Evolutionary conservation across 92 coral and sea anemone genomes (phyloP), one percentile per base, ranked within the genome.

Genomic region (Diadumene lineata): DNA sequence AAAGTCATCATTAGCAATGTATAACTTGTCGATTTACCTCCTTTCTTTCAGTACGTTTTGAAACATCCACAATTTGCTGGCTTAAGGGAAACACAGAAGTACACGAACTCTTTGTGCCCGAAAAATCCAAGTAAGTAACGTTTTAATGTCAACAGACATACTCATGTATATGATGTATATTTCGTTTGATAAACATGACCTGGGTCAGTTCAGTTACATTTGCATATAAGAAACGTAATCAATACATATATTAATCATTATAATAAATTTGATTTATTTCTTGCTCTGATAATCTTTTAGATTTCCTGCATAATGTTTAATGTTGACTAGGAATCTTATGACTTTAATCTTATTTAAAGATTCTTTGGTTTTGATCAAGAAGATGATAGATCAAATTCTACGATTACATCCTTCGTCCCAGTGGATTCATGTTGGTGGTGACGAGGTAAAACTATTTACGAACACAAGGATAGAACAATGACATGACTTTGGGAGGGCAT

Each of bases 401-500:
- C 79, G 72, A n/a, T 70, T 85, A 1, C 98, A 94, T 71, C 86
- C 91, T n/a, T 63, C 57, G 23, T 26, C 79, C 21, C 60, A 78
- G 43, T 84, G 88, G 82, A 61, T 94, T 53, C 98, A 94, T 69
- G 84, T 94, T 71, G 98, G 98, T 6, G 98, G 98, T 31, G 98
- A 94, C 31, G 98, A 94, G 90, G 98, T 86, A 67, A 62, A 6
- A 4, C 7, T 6, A 38, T 13, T 38, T 13, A 4, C 13, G 48
- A 38, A 4, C 13, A n/a, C n/a, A n/a, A n/a, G 6, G 48, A 4
- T 38, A 38, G 13, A 38, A 6, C 13, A 0, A 11, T 11, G 15
- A 43, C 26, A 33, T 15, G 22, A 25, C 72, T 30, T 21, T 16
- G 19, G n/a, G n/a, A n/a, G n/a, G n/a, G n/a, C n/a, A n/a, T n/a